Base-by-base conservation (phyloP, 2,113 vertebrate genomes). In the Dromaius novaehollandiae region DNA sequence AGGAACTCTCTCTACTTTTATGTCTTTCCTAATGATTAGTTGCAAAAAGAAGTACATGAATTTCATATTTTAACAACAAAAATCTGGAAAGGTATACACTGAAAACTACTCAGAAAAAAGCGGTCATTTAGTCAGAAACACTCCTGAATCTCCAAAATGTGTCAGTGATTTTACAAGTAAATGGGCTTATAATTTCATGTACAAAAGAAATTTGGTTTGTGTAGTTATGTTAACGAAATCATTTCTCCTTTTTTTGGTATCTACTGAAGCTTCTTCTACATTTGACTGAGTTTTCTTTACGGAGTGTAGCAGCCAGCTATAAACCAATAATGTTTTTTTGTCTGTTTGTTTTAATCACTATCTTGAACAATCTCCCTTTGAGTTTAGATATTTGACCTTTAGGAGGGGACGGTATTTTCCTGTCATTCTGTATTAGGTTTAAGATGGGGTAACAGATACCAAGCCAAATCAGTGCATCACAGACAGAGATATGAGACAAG, bases 351-450 rank as follows among this genome's bases (percentile, higher is more conserved):
- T 88, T 51, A 88, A 88, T 90, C 73, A 19, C 9, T 55, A 28
- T 50, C 30, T 85, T 38, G 82, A 55, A 73, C 56, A 93, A 73
- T 79, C 25, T 91, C 32, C 19, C 7, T 44, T 71, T 94, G 28
- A 7, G n/a, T 78, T 74, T 12, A 7, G 44, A n/a, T 83, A 38
- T 55, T 94, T 97, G 86, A 93, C 58, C 65, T 97, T 90, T 91
- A 92, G n/a, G 38, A 28, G 79, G 19, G 19, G n/a, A 50, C 24
- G 68, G 6, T 30, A 78, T 93, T 96, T 96, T 90, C 48, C 20
- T 85, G 91, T 93, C 18, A n/a, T 75, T 93, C 53, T 69, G 8
- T 90, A 82, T 87, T 94, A 94, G 61, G 53, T 92, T 93, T 75
- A 79, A 88, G 50, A 68, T 69, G 13, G 65, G 74, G 85, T 20